These are phyloP conservation scores for Petrophora chlorosata DNA, from an alignment of 2,888 invertebrate species.

Conservation along the genomic window DNA sequence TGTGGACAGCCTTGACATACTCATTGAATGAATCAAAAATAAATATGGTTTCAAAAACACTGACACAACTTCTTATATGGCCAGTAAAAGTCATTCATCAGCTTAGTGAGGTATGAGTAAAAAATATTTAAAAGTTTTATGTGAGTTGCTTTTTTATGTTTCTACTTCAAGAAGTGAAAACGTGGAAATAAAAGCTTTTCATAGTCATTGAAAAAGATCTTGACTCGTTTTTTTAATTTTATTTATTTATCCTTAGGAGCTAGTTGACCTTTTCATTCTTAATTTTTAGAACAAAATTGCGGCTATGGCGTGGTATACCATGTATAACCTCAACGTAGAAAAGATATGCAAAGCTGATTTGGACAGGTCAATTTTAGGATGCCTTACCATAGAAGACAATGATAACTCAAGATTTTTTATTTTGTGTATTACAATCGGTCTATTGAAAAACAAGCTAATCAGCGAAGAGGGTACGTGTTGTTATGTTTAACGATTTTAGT, in stretches of 20 bases:
- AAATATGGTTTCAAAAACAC: slow-evolving; percentile 27
- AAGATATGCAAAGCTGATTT: slow-evolving; percentile 36
- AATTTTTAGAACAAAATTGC: slow-evolving; percentile 49
- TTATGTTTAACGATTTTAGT: neutral
- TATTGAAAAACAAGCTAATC: slow-evolving; percentile 47
- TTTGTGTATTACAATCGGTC: slow-evolving; percentile 44
- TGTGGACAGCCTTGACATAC: slow-evolving; percentile 63
- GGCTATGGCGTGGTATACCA: slow-evolving; percentile 51
- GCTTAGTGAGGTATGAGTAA: slow-evolving; percentile 47
- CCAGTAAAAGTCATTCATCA: slow-evolving; percentile 50
- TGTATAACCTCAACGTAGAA: slow-evolving; percentile 42
- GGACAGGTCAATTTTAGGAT: slow-evolving; percentile 36
- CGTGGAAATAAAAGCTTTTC: no score
- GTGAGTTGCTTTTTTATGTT: no score
- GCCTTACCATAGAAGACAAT: slow-evolving; percentile 24
- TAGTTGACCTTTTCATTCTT: neutral
- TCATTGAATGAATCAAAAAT: slow-evolving; percentile 39
- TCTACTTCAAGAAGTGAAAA: no score
- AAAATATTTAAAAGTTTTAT: neutral
- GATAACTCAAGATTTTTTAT: slow-evolving; percentile 37
- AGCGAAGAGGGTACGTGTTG: slow-evolving; percentile 43
- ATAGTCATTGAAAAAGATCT: no score
- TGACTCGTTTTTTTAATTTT: neutral
- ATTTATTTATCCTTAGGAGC: no score
- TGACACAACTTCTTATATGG: slow-evolving; percentile 53